Evolutionary conservation across 2,888 invertebrate species (phyloP).

Genomic region (Alentia gelatinosa): DNA sequence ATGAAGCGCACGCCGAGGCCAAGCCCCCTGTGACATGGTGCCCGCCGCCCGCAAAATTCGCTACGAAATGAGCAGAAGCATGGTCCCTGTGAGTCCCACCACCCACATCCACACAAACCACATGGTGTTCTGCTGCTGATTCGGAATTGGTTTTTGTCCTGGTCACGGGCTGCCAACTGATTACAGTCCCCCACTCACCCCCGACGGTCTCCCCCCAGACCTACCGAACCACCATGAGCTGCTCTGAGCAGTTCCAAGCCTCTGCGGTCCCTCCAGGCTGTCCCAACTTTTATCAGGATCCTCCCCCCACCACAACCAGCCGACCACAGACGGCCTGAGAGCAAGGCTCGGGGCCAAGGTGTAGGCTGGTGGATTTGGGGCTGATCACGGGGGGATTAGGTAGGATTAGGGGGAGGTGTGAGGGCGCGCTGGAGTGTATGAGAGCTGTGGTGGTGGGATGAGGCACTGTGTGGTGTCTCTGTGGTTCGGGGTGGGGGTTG

Average conservation of each 20-base stretch:
- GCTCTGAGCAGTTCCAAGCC: background rate
- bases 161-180: constrained; percentile 10
- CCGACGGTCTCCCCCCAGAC: background rate
- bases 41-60: background rate
- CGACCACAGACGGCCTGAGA: background rate
- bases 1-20: constrained; percentile 16
- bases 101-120: background rate
- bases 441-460: too few relatives aligned
- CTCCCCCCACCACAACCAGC: background rate
- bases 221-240: background rate
- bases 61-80: background rate
- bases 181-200: too few relatives aligned
- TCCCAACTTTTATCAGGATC: constrained; percentile 43
- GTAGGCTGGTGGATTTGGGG: constrained; percentile 27
- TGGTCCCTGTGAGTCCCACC: background rate
- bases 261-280: background rate
- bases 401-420: background rate
- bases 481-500: background rate
- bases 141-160: constrained; percentile 42
- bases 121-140: background rate
- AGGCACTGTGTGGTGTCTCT: background rate
- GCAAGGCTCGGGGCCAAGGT: background rate
- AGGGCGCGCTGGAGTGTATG: background rate
- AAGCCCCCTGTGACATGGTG: background rate
- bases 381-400: background rate